A percentile compares a stretch with the other conserved stretches of the same genome.
These are phyloP conservation scores for Orussus abietinus DNA, from an alignment of 1,140 invertebrate species.

Conservation along the genomic window DNA sequence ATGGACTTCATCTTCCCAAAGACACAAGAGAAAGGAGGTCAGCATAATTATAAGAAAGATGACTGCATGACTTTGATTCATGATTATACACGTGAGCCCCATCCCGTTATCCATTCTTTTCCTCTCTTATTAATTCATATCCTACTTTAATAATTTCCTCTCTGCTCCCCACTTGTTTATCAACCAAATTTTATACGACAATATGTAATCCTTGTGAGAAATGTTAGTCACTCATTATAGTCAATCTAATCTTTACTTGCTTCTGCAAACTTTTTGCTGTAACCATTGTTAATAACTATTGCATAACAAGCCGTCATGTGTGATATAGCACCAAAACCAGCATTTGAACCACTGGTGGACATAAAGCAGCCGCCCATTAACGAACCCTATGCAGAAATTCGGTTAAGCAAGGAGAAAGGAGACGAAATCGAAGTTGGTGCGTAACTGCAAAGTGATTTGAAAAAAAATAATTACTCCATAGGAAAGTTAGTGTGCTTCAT, in stretches of 20 bases:
- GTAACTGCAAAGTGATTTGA: slow-evolving; percentile 15
- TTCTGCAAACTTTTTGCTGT: no score
- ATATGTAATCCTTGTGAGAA: no score
- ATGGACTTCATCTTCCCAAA: slow-evolving; percentile 23
- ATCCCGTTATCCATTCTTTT: slow-evolving; percentile 10
- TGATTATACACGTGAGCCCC: slow-evolving; percentile 42
- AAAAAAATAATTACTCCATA: not conserved
- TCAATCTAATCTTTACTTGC: no score
- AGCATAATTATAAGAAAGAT: slow-evolving; percentile 20
- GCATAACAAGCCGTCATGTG: slow-evolving; percentile 10
- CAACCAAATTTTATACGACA: no score
- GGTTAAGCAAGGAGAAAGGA: slow-evolving; percentile 39
- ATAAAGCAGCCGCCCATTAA: slow-evolving; percentile 28
- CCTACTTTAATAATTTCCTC: slow-evolving; percentile 8
- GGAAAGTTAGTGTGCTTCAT: no score
- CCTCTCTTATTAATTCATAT: slow-evolving; percentile 5
- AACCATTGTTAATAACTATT: not conserved
- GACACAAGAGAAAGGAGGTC: slow-evolving; percentile 29
- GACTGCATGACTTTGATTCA: slow-evolving; percentile 23
- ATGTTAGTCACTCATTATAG: no score
- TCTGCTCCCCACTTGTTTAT: no score
- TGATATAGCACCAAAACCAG: slow-evolving; percentile 44
- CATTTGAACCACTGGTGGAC: slow-evolving; percentile 37
- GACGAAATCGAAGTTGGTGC: slow-evolving; percentile 44
- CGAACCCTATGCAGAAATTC: slow-evolving; percentile 39